These are phyloP conservation scores for Ciconia maguari DNA, from an alignment of 2,113 vertebrate genomes.

Conservation along the genomic window DNA sequence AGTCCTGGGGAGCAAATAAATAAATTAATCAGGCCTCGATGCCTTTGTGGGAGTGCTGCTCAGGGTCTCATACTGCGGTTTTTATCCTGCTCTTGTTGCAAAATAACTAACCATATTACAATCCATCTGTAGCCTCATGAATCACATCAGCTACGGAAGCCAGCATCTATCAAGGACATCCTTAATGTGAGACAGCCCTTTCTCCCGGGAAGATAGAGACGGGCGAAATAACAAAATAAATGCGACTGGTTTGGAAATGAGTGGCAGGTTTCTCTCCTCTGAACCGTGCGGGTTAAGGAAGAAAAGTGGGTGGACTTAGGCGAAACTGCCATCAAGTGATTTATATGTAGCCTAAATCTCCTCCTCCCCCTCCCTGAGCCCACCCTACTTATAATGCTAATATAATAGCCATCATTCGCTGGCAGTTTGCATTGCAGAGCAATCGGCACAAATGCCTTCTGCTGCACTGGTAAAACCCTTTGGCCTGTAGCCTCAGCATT, in stretches of 20 bases:
- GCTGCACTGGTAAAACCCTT: slow-evolving; percentile 34
- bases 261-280: background rate
- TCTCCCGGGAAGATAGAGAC: background rate
- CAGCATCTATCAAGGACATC: background rate
- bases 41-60: background rate
- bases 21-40: background rate
- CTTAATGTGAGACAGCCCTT: background rate
- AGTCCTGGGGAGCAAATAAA: slow-evolving; percentile 31
- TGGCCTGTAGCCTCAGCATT: slow-evolving; percentile 37
- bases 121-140: slow-evolving; percentile 21
- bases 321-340: background rate
- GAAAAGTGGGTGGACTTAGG: background rate
- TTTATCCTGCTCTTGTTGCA: background rate
- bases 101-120: slow-evolving; percentile 19
- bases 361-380: background rate
- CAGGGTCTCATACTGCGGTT: accelerated
- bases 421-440: slow-evolving; percentile 22
- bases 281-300: accelerated
- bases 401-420: slow-evolving; percentile 42
- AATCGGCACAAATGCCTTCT: slow-evolving; percentile 34
- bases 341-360: background rate
- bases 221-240: background rate
- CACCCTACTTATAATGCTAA: slow-evolving; percentile 44
- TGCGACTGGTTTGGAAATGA: background rate
- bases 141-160: slow-evolving; percentile 13